These are phyloP conservation scores for Petrocephalus sullivani DNA, from an alignment of 2,797 vertebrate species.

Conservation along the genomic window DNA sequence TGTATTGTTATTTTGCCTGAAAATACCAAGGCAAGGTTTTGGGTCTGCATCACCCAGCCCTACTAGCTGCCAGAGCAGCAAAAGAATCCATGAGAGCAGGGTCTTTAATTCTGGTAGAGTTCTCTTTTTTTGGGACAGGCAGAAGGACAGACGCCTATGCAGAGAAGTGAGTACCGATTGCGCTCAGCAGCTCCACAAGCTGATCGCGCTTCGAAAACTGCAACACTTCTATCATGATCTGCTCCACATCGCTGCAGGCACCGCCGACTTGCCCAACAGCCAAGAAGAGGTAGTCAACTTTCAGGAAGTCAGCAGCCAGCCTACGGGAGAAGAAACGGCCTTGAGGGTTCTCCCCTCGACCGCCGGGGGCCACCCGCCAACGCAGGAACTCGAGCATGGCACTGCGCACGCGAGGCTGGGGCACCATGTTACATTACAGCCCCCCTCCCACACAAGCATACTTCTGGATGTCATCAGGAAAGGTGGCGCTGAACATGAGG, in stretches of 20 bases:
- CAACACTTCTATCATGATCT: slow-evolving; percentile 71
- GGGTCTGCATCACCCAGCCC: neutral
- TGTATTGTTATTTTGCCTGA: no score
- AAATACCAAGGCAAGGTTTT: no score
- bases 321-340: slow-evolving; percentile 47
- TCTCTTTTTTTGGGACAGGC: neutral
- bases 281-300: slow-evolving; percentile 79
- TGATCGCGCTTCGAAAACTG: slow-evolving; percentile 78
- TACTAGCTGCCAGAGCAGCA: neutral
- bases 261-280: slow-evolving; percentile 83
- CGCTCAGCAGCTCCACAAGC: slow-evolving; percentile 74
- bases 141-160: neutral
- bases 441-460: slow-evolving; percentile 35
- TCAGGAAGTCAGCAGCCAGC: slow-evolving; percentile 80
- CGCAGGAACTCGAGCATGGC: neutral
- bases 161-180: slow-evolving; percentile 59
- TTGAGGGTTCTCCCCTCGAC: neutral
- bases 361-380: neutral
- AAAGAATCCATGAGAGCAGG: neutral
- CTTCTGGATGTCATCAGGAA: slow-evolving; percentile 84
- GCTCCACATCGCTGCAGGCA: slow-evolving; percentile 87
- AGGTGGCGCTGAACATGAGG: slow-evolving; percentile 94
- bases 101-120: neutral
- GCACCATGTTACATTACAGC: neutral
- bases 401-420: neutral